These are phyloP conservation scores for Hypomesus transpacificus DNA, from an alignment of 2,113 vertebrate genomes.

Conservation along the genomic window DNA sequence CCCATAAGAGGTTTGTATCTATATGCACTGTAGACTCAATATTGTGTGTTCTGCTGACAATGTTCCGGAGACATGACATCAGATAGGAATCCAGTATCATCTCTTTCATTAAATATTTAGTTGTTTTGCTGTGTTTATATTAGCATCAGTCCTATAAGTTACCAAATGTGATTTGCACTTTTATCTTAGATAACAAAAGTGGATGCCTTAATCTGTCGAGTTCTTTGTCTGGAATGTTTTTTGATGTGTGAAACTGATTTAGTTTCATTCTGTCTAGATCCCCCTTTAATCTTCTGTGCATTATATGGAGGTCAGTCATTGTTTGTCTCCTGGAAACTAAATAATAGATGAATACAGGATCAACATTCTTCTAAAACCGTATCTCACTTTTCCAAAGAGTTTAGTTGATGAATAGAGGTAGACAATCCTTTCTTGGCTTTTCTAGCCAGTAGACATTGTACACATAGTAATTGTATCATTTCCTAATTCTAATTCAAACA, in stretches of 20 bases:
- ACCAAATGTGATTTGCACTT: constrained; percentile 4
- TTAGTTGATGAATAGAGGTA: constrained; percentile 31
- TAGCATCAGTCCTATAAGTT: constrained; percentile 7
- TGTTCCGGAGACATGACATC: constrained; percentile 5
- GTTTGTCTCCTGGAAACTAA: constrained; percentile 55
- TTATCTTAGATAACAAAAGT: constrained; percentile 7
- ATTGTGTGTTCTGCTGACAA: constrained; percentile 37
- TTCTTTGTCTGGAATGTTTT: background rate
- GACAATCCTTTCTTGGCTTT: constrained; percentile 24
- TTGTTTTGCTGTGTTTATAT: constrained; percentile 15
- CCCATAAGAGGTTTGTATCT: constrained; percentile 63
- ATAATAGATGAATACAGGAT: constrained; percentile 51
- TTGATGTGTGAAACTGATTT: constrained; percentile 15
- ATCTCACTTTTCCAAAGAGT: constrained; percentile 41
- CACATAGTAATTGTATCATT: constrained; percentile 9
- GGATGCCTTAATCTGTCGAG: background rate
- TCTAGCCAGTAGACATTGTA: background rate
- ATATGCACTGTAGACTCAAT: constrained; percentile 58
- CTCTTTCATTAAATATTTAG: constrained; percentile 20
- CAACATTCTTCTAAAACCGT: constrained; percentile 41
- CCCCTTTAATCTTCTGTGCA: constrained; percentile 47
- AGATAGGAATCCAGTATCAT: constrained; percentile 8
- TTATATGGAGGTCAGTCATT: constrained; percentile 51
- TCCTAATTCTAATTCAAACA: constrained; percentile 12
- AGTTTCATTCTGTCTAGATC: constrained; percentile 31